Conservation (phyloP, 1,140 invertebrate species). For the Ceratina japonica region DNA sequence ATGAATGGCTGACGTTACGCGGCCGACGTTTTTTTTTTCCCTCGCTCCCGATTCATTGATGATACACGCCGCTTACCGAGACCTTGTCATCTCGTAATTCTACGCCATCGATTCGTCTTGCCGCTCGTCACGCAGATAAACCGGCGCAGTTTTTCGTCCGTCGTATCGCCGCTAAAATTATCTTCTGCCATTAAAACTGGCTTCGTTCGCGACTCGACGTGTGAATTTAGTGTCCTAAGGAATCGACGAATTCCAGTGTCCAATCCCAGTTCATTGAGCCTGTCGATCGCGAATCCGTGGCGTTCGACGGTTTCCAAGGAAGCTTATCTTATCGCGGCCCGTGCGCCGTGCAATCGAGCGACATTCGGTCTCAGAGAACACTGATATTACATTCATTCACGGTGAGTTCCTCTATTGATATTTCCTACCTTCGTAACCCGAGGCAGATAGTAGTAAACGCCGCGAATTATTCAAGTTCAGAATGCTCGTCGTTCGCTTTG, state of each 20-base stretch:
- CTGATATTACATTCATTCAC: constrained; percentile 37
- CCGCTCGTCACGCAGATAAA: neutral
- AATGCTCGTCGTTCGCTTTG: too few species aligned
- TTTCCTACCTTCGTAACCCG: neutral
- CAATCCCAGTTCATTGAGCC: neutral
- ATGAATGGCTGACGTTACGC: constrained; percentile 32
- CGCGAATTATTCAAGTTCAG: neutral
- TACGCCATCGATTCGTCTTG: constrained; percentile 17
- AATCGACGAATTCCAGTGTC: neutral
- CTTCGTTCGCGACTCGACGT: neutral
- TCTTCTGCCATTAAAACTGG: too few species aligned
- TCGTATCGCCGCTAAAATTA: neutral
- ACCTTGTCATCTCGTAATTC: neutral
- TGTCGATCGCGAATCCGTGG: neutral
- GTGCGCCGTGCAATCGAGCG: constrained; percentile 9
- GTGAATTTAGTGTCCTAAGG: neutral
- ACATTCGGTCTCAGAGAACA: constrained; percentile 41
- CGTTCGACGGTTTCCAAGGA: neutral
- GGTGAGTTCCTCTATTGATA: neutral
- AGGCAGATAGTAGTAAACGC: neutral
- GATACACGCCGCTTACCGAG: neutral
- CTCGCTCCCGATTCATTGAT: constrained; percentile 27
- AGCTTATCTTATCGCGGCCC: constrained; percentile 31
- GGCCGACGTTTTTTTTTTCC: neutral
- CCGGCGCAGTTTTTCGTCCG: neutral